Evolutionary conservation across 1,140 invertebrate genomes (phyloP).

Genomic region (Caenorhabditis tropicalis): DNA sequence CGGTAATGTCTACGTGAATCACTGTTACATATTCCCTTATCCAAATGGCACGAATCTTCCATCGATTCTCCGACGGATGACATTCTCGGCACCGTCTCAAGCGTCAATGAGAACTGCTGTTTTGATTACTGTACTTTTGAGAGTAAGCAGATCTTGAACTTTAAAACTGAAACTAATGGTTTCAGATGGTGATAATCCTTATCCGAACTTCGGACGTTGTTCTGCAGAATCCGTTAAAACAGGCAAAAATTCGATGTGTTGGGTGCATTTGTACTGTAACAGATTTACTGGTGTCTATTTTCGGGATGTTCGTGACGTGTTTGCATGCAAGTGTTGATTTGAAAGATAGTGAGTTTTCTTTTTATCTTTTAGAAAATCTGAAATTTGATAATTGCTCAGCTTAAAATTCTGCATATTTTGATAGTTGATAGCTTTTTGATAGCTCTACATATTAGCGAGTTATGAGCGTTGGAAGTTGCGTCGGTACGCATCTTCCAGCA

Average conservation of each 20-base stretch:
- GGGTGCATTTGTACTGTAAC: background rate
- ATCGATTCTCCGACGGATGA: constrained; percentile 4
- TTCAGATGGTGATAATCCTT: background rate
- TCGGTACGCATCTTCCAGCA: too few relatives aligned
- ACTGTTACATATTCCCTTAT: background rate
- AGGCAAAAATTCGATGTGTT: background rate
- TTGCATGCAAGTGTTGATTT: background rate
- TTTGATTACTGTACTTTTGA: background rate
- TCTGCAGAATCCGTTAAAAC: background rate
- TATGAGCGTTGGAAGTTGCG: too few relatives aligned
- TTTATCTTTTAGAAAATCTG: too few relatives aligned
- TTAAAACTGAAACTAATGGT: background rate
- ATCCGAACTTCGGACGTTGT: background rate
- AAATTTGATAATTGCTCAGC: too few relatives aligned
- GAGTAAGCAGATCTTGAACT: background rate
- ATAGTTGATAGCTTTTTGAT: too few relatives aligned
- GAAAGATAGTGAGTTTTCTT: background rate
- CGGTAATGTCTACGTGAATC: background rate
- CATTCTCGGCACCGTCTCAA: constrained; percentile 2
- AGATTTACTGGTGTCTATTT: background rate
- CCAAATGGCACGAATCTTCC: constrained; percentile 14
- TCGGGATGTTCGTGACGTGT: constrained; percentile 7
- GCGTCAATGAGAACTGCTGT: constrained; percentile 13
- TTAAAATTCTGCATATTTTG: too few relatives aligned
- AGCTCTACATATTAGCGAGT: too few relatives aligned